Percentiles rank a stretch among this genome's conserved stretches.
phyloP scores from a whole-genome alignment of 2,888 invertebrate genomes.

The Acronicta leporina region DNA sequence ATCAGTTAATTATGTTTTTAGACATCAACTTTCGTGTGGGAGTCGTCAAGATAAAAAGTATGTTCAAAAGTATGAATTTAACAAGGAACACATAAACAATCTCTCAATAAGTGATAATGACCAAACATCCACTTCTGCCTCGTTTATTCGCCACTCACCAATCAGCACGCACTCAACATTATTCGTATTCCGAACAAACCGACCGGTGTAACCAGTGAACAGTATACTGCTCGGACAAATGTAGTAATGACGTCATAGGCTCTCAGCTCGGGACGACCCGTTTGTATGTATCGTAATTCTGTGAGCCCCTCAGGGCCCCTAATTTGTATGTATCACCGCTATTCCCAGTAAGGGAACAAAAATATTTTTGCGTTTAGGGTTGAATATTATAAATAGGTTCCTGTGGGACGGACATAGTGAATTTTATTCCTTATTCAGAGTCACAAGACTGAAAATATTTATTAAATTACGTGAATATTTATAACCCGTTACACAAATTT shows the following conservation, averaged over 20 bases:
- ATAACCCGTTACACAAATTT: too few species aligned
- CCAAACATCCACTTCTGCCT: neutral
- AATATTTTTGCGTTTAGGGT: slow-evolving; percentile 26
- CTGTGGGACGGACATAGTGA: too few species aligned
- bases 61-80: neutral
- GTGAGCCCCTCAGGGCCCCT: slow-evolving; percentile 18
- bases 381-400: slow-evolving; percentile 34
- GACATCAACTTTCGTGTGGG: too few species aligned
- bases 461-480: neutral
- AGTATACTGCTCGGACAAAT: slow-evolving; percentile 23
- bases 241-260: slow-evolving; percentile 34
- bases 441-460: neutral
- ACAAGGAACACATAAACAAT: neutral
- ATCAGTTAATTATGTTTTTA: too few species aligned
- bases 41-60: too few species aligned
- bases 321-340: slow-evolving; percentile 44
- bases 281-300: slow-evolving; percentile 32
- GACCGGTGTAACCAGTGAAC: slow-evolving; percentile 15
- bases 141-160: neutral
- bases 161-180: neutral
- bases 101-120: too few species aligned
- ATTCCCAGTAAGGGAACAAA: slow-evolving; percentile 29
- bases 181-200: slow-evolving; percentile 1
- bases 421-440: slow-evolving; percentile 11
- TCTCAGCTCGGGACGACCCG: slow-evolving; percentile 18